Conservation (phyloP, 2,888 invertebrate genomes). For the Temnothorax rugatulus region DNA sequence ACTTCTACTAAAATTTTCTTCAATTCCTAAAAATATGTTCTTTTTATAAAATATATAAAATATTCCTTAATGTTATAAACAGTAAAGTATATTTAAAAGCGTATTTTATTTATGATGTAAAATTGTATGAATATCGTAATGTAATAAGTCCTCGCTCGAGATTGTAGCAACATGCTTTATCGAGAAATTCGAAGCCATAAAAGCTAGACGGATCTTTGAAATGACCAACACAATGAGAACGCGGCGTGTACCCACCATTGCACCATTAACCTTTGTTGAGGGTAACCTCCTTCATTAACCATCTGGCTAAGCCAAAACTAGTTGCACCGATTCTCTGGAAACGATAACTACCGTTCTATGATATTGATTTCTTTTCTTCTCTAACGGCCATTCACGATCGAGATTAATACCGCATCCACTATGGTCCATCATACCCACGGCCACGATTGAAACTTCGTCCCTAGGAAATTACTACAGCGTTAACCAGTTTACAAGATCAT, state of each 20-base stretch:
- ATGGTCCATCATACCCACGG: conserved; percentile 32
- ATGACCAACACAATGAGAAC: conserved; percentile 57
- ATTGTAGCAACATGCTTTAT: conserved; percentile 34
- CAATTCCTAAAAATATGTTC: not conserved
- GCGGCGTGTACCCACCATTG: conserved; percentile 51
- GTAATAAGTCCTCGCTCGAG: not conserved
- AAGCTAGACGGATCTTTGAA: conserved; percentile 63
- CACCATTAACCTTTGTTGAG: conserved; percentile 65
- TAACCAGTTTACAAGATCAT: conserved; percentile 44
- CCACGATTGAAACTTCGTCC: conserved; percentile 58
- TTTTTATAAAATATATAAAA: not conserved
- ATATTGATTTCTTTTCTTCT: conserved; percentile 38
- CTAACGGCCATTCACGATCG: not conserved
- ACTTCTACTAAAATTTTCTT: not conserved
- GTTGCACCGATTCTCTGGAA: conserved; percentile 58
- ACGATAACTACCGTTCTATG: conserved; percentile 50
- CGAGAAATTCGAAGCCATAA: conserved; percentile 64
- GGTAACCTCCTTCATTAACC: conserved; percentile 69
- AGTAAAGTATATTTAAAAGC: not conserved
- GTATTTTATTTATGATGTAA: not conserved
- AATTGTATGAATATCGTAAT: not conserved
- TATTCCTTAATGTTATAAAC: not conserved
- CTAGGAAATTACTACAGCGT: conserved; percentile 56
- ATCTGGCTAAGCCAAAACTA: conserved; percentile 49
- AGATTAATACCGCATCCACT: conserved; percentile 38